Evolutionary conservation across 2,797 vertebrate species (phyloP), one percentile per base, ranked within the genome.

Genomic region (Muraenolepis orangiensis): DNA sequence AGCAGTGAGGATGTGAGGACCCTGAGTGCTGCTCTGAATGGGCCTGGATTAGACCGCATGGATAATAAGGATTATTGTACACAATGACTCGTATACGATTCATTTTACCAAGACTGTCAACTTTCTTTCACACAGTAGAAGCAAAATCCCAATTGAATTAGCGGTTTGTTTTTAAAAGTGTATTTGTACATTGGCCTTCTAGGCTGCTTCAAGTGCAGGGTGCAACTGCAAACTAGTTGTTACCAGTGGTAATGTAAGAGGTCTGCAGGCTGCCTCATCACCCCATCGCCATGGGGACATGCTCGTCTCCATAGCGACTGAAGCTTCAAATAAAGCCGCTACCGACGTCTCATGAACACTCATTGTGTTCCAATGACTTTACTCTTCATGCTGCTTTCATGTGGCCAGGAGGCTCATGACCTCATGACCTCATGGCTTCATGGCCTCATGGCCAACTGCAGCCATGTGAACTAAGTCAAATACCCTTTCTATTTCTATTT

Each of bases 21-120:
- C 93, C 95, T 94, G 93, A 96, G 93, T 92, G 93, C 95, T 96
- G 94, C 90, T 90, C 91, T 94, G 92, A 93, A 88, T 86, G 90
- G 87, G 76, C 85, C 75, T 76, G 89, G 90, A 89, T 84, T 89
- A 89, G 92, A 93, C 92, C 82, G 83, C 74, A 77, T 74, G 82
- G 84, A 91, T 88, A 91, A 88, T 81, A 87, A 87, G 84, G 89
- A 92, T 90, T 90, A 92, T 91, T 90, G 83, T 87, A 82, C 78
- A 85, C 82, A 81, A 86, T 73, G 68, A 51, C 77, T 46, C 82
- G 76, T 78, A 80, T 81, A 83, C 78, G 80, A 76, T 81, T 79
- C 78, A 82, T 80, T 74, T 78, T 81, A 86, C 85, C 86, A 75
- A 28, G 20, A 73, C 66, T 66, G 72, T 84, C 82, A 72, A 31